These are phyloP conservation scores for Hoplodrina blanda DNA, from an alignment of 2,888 invertebrate species.

Conservation along the genomic window DNA sequence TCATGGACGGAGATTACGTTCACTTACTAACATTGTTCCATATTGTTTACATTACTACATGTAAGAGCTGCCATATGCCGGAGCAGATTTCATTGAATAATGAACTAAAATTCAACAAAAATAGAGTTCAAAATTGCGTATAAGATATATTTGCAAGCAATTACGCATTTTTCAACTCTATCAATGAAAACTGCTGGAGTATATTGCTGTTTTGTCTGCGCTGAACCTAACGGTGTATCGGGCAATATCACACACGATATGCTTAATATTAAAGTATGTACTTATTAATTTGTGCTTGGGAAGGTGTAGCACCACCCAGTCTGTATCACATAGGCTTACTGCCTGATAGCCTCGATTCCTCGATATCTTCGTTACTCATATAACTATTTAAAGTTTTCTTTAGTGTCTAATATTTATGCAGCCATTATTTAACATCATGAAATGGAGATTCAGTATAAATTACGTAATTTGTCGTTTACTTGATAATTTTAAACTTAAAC, in stretches of 20 bases:
- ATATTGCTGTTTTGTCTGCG: not conserved
- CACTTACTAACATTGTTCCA: conserved; percentile 54
- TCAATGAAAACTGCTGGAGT: not conserved
- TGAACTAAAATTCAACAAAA: not conserved
- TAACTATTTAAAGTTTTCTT: conserved; percentile 38
- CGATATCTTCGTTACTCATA: conserved; percentile 27
- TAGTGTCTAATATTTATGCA: conserved; percentile 53
- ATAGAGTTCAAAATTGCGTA: not conserved
- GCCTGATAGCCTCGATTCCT: conserved; percentile 54
- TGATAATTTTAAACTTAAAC: conserved; percentile 17
- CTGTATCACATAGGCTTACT: conserved; percentile 62
- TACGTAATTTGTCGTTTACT: conserved; percentile 37
- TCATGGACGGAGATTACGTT: conserved; percentile 85
- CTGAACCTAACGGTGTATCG: conserved; percentile 29
- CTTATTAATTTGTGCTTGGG: conserved; percentile 54
- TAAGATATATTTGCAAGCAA: too few species aligned
- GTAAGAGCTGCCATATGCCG: not conserved
- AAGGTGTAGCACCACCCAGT: conserved; percentile 37
- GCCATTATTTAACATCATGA: conserved; percentile 33
- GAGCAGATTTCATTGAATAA: not conserved
- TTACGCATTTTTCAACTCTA: not conserved
- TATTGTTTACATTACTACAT: conserved; percentile 50
- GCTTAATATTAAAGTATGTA: conserved; percentile 55
- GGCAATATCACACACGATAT: conserved; percentile 55
- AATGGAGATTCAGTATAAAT: conserved; percentile 37